Base-by-base conservation (phyloP, 1,140 invertebrate genomes). In the Pogonognathellus flavescens region DNA sequence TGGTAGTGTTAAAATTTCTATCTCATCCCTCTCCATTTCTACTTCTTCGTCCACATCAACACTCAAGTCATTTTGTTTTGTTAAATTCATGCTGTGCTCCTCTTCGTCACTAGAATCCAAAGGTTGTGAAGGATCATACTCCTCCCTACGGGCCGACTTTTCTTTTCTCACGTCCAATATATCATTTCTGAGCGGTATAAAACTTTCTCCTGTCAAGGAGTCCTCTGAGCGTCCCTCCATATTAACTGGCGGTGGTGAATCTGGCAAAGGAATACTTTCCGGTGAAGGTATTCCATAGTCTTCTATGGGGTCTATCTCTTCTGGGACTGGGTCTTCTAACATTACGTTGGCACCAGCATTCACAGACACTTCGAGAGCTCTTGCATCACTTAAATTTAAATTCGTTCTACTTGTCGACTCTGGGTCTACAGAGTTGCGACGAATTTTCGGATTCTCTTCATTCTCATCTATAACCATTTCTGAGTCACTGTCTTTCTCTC, bases 391-490 rank as follows among this genome's bases (percentile, higher is more conserved):
- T 14, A 25, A 25, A 25, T 25, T 66, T 1, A 13, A 13, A 66
- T 25, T 11, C 6, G 13, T 6, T 60, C 18, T 60, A 25, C 13
- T 5, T n/a, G n/a, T 25, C 16, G 52, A 4, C 80, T 81, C 55
- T 18, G 18, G 53, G 14, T 55, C 80, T 6, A 25, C 3, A 1
- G 80, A 81, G 8, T 55, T 57, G 6, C 80, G 18, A 25, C 80
- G 50, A 13, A 22, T 25, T 53, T 57, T 81, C 2, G 52, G n/a
- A 66, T 62, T 55, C 18, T 53, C 87, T 59, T 90, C 89, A n/a
- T n/a, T n/a, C n/a, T n/a, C n/a, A 85, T 90, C 89, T 81, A 90
- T 89, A 4, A 90, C 88, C 80, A 90, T 86, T 3, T 89, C 89
- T 86, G 87, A 86, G 41, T 89, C 89, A 88, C 88, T 89, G 18